Evolutionary conservation across 1,140 invertebrate genomes (phyloP), one percentile per base, ranked within the genome.

Genomic region (Bombus turneri): DNA sequence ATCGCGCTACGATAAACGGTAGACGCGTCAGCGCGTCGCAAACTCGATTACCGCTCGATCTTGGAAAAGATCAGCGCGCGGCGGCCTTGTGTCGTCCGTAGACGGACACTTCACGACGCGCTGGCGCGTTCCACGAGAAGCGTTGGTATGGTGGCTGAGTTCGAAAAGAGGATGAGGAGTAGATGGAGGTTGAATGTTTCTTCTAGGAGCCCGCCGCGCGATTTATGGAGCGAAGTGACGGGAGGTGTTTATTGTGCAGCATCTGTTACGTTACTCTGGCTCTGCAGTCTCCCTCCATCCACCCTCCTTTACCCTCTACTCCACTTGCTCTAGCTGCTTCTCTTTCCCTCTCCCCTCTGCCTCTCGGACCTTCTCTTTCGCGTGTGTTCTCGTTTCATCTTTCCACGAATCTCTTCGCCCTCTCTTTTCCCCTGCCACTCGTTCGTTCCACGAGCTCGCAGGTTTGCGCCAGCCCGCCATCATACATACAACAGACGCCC

Each of bases 181-280:
- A 92, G 90, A 93, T 91, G 88, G 89, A 93, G 91, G 91, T 91
- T 93, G 93, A 93, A 93, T 93, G 93, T 93, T 93, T 94, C 93
- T 93, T 94, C 93, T 93, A 94, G 92, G 91, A 93, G 92, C 90
- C 90, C 89, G 92, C 91, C 92, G 92, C 89, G 93, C 94, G 94
- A 95, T 95, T 95, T 95, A 95, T 95, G 94, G 94, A 94, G 93
- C 94, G 86, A 94, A 94, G 93, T 95, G 94, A 95, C 94, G 94
- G 93, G 93, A 95, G 94, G 94, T 95, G 94, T 95, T 95, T 95
- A 95, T 95, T 95, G 94, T 94, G 93, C 93, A 94, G 94, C 94
- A 95, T 95, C 94, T 95, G 94, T 94, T 95, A 94, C 93, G 92
- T 93, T 93, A 92, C 92, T 93, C 92, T 87, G 85, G 91, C 92